phyloP scores from a whole-genome alignment of 2,888 invertebrate species.

The Drosophila paranaensis region DNA sequence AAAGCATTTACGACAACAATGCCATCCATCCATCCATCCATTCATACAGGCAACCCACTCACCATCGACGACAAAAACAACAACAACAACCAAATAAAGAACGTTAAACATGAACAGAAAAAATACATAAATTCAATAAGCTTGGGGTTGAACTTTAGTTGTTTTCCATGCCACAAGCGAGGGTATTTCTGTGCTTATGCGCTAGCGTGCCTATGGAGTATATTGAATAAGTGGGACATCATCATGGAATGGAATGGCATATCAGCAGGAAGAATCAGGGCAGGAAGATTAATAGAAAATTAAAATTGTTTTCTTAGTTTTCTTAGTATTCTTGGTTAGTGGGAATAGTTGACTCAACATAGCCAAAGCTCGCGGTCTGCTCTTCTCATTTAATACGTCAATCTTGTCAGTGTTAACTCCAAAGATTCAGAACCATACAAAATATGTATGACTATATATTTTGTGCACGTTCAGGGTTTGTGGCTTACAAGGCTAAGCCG shows the following conservation, averaged over 20 bases:
- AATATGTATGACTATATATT: not conserved
- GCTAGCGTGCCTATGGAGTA: not conserved
- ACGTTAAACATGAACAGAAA: conserved; percentile 3
- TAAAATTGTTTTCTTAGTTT: too few species aligned
- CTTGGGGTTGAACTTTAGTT: conserved; percentile 9
- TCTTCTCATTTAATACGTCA: too few species aligned
- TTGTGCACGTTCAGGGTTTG: not conserved
- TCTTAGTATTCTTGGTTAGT: too few species aligned
- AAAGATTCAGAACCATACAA: not conserved
- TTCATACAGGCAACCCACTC: not conserved
- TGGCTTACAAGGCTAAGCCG: not conserved
- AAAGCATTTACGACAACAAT: conserved; percentile 52
- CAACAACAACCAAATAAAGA: conserved; percentile 6
- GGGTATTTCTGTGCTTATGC: not conserved
- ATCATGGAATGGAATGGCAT: too few species aligned
- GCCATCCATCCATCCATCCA: conserved; percentile 5
- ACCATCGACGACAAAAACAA: not conserved
- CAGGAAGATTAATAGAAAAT: too few species aligned
- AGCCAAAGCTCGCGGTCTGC: too few species aligned
- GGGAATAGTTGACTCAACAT: too few species aligned
- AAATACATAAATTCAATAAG: not conserved
- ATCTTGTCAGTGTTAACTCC: not conserved
- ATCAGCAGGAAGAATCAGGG: not conserved
- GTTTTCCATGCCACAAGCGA: conserved; percentile 1
- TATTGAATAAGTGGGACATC: not conserved